Conservation (phyloP, 64 coral and sea anemone genomes). For the Montipora capricornis region DNA sequence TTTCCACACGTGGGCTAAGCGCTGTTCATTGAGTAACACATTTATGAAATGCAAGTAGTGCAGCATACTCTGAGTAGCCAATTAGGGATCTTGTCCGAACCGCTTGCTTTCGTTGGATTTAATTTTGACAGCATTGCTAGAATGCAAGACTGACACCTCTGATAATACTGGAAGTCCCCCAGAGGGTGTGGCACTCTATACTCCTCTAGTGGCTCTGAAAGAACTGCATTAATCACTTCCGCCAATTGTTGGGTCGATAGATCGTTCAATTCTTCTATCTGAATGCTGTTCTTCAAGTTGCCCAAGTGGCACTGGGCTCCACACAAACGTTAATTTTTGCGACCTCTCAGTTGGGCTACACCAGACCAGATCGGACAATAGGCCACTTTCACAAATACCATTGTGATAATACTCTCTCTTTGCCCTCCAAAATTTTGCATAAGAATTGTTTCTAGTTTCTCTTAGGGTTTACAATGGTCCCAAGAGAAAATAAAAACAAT, state of each 20-base stretch:
- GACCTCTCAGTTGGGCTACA: no score
- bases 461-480: no score
- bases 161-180: no score
- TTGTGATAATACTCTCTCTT: no score
- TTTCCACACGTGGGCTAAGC: no score
- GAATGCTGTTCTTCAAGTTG: neutral
- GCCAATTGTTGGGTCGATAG: neutral
- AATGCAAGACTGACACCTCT: neutral
- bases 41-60: neutral
- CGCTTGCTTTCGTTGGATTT: constrained; percentile 3
- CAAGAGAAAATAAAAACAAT: no score
- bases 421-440: no score
- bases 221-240: neutral
- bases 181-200: no score
- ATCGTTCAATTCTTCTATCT: constrained; percentile 31
- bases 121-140: neutral
- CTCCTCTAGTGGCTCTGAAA: no score
- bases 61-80: neutral
- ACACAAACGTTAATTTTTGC: no score
- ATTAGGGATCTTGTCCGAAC: neutral
- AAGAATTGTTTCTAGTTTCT: no score
- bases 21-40: no score
- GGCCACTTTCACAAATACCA: neutral
- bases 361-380: neutral
- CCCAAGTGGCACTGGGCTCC: neutral